Evolutionary conservation across 2,888 invertebrate species (phyloP).

Genomic region (Phengaris alcon): DNA sequence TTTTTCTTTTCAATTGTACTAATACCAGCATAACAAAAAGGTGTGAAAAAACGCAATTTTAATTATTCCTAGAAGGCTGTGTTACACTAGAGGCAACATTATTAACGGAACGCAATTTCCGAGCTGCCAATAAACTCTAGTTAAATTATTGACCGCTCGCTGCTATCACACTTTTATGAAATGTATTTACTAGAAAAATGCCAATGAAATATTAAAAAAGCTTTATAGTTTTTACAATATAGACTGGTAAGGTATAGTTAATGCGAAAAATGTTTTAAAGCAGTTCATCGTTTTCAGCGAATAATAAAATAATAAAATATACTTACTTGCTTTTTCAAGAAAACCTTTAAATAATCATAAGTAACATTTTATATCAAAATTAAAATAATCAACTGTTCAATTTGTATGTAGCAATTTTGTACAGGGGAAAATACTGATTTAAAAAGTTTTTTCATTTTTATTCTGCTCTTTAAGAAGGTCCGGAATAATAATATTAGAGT

Average conservation of each 20-base stretch:
- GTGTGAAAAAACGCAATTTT: neutral
- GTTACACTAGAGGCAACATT: constrained; percentile 29
- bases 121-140: constrained; percentile 42
- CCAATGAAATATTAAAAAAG: neutral
- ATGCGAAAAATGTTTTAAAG: too few relatives aligned
- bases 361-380: neutral
- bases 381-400: neutral
- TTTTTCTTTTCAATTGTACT: neutral
- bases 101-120: constrained; percentile 46
- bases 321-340: too few relatives aligned
- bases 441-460: neutral
- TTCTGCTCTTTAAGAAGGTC: neutral
- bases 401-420: neutral
- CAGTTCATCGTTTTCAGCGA: too few relatives aligned
- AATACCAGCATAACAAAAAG: neutral
- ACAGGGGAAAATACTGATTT: neutral
- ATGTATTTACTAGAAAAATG: constrained; percentile 22
- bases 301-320: too few relatives aligned
- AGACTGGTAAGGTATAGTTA: too few relatives aligned
- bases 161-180: constrained; percentile 32
- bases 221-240: neutral
- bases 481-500: neutral
- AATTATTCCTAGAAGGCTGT: constrained; percentile 7
- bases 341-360: neutral
- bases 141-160: constrained; percentile 36